Conservation (phyloP, 1,140 invertebrate genomes). For the Zophobas morio region DNA sequence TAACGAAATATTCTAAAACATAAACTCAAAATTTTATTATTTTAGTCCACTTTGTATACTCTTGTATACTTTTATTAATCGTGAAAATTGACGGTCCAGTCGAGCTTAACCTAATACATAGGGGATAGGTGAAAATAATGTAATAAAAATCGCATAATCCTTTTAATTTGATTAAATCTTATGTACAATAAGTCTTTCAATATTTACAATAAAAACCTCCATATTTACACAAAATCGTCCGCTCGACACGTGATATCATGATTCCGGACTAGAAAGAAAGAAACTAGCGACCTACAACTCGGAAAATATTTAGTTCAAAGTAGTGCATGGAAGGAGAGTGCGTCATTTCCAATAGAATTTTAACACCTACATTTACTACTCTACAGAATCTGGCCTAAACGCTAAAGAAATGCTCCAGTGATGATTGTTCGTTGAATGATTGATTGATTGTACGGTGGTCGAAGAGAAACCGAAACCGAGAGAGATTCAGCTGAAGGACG, state of each 20-base stretch:
- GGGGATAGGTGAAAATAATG: too few relatives aligned
- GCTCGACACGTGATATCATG: background rate
- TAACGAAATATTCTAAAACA: too few relatives aligned
- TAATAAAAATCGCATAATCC: constrained; percentile 6
- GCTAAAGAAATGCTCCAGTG: constrained; percentile 1
- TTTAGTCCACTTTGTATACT: too few relatives aligned
- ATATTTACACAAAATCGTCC: constrained; percentile 26
- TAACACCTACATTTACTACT: constrained; percentile 23
- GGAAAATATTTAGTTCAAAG: constrained; percentile 2
- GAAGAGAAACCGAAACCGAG: background rate
- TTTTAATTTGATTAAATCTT: constrained; percentile 32
- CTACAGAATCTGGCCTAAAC: constrained; percentile 21
- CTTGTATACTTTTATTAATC: too few relatives aligned
- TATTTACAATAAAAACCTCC: constrained; percentile 29
- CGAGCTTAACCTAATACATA: too few relatives aligned
- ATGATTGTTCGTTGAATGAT: constrained; percentile 35
- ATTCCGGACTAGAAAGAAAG: constrained; percentile 24
- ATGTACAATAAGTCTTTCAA: constrained; percentile 13
- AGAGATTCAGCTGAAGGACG: too few relatives aligned
- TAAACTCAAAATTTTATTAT: too few relatives aligned
- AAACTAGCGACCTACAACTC: constrained; percentile 11
- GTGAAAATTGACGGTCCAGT: too few relatives aligned
- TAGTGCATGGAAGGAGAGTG: constrained; percentile 34
- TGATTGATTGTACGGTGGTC: constrained; percentile 40
- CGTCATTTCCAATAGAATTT: constrained; percentile 28